These are phyloP conservation scores for Vireo altiloquus DNA, from an alignment of 2,113 vertebrate genomes.

Conservation along the genomic window DNA sequence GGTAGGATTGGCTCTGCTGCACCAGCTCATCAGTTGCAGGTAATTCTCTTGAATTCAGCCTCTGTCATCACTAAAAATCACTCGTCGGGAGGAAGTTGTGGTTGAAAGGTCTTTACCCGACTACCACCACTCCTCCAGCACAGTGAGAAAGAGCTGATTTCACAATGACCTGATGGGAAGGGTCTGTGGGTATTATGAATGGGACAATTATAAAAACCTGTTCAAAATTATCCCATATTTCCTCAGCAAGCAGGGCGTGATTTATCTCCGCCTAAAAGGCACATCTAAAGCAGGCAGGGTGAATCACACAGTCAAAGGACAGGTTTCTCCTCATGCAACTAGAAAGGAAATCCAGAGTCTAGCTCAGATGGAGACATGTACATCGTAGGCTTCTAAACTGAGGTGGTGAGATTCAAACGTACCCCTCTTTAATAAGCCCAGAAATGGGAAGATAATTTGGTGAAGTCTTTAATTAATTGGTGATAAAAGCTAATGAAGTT, in stretches of 20 bases:
- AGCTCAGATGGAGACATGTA: neutral
- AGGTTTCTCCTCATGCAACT: neutral
- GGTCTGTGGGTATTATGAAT: neutral
- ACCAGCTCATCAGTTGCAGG: neutral
- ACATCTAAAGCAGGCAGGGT: neutral
- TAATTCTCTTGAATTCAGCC: neutral
- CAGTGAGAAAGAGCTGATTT: neutral
- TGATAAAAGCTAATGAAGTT: conserved; percentile 44
- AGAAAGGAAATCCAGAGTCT: neutral
- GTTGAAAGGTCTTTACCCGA: neutral
- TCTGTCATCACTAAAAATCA: neutral
- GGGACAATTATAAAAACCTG: conserved; percentile 13
- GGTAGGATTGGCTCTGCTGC: neutral
- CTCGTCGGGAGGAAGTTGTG: neutral
- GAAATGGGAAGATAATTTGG: neutral
- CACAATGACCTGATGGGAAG: neutral
- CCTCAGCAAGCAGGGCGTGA: neutral
- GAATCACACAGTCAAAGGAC: neutral
- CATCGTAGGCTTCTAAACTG: neutral
- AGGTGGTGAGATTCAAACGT: neutral
- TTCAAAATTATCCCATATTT: neutral
- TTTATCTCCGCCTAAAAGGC: neutral
- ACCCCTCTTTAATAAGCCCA: neutral
- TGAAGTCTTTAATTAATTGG: conserved; percentile 64
- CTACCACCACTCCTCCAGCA: neutral